phyloP scores from a whole-genome alignment of 92 coral and sea anemone genomes.

The Phymanthus crucifer region DNA sequence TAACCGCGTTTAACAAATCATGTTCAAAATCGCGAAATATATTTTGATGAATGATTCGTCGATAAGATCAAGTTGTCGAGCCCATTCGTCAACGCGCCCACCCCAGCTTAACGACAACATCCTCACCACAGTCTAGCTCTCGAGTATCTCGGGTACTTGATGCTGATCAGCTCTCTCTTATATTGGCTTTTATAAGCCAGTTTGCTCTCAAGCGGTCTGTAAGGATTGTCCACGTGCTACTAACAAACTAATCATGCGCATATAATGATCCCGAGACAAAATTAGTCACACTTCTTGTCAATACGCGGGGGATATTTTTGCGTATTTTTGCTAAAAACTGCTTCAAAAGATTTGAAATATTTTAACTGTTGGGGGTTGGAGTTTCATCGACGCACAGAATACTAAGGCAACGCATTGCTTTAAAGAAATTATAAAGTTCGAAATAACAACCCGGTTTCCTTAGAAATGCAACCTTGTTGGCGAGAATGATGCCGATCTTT shows the following conservation, averaged over 20 bases:
- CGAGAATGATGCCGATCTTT: background rate
- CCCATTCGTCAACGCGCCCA: background rate
- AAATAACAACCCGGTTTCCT: background rate
- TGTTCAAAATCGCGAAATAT: slow-evolving; percentile 3
- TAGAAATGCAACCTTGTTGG: background rate
- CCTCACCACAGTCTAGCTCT: background rate
- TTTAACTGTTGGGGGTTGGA: background rate
- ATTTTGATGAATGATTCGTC: background rate
- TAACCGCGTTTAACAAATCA: background rate
- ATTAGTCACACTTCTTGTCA: background rate
- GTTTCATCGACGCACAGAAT: background rate
- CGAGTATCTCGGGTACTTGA: background rate
- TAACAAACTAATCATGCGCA: background rate
- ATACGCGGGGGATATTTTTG: background rate
- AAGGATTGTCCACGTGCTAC: slow-evolving; percentile 5
- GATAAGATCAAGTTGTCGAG: slow-evolving; percentile 6
- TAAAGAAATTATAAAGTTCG: background rate
- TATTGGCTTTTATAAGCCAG: background rate
- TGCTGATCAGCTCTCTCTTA: background rate
- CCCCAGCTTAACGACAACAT: background rate
- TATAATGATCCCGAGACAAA: background rate
- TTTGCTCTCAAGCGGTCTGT: background rate
- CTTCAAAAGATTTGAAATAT: background rate
- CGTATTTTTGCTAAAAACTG: background rate
- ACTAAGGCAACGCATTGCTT: background rate